Evolutionary conservation across 2,797 vertebrate species (phyloP).

Genomic region (Leucoraja ocellata): DNA sequence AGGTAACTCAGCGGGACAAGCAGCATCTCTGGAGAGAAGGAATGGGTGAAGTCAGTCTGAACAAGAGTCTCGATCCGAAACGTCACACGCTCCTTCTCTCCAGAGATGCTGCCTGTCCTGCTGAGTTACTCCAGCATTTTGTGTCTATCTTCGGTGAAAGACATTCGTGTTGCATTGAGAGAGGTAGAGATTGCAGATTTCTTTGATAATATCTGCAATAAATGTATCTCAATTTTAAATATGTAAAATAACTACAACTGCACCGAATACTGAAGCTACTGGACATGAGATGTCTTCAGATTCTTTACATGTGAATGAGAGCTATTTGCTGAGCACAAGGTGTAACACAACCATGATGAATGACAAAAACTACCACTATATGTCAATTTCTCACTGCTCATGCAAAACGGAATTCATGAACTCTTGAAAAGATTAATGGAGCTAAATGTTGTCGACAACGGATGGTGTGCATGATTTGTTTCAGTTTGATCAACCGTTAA

Average conservation of each 20-base stretch:
- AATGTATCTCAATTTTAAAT: neutral
- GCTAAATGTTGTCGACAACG: neutral
- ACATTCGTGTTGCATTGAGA: no score
- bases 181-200: no score
- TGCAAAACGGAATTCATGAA: conserved; percentile 9
- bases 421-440: conserved; percentile 4
- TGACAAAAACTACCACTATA: neutral
- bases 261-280: neutral
- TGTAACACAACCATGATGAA: conserved; percentile 11
- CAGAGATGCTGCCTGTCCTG: no score
- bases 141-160: no score
- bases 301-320: neutral
- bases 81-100: no score
- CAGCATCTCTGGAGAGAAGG: no score
- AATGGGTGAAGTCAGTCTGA: no score
- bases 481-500: conserved; percentile 1
- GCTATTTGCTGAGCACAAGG: conserved; percentile 7
- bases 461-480: neutral
- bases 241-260: neutral
- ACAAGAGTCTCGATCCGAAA: no score
- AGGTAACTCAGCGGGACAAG: no score
- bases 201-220: no score
- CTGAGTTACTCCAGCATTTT: no score
- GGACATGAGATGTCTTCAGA: neutral
- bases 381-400: neutral